phyloP scores from a whole-genome alignment of 2,888 invertebrate species.

The Hartigia nigra region DNA sequence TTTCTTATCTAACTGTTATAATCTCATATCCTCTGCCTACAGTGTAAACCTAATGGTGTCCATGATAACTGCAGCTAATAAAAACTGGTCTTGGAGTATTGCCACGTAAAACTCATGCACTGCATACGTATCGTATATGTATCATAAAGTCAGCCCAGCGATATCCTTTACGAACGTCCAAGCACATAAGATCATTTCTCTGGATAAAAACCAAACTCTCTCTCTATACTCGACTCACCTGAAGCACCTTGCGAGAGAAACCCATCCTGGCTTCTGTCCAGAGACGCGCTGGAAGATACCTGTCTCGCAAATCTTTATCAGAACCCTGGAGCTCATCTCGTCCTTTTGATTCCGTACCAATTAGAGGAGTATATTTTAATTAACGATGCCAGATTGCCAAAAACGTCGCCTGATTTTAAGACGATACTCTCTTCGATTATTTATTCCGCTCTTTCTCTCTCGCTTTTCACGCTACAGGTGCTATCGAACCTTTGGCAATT shows the following conservation, averaged over 20 bases:
- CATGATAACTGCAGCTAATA: neutral
- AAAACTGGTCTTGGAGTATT: neutral
- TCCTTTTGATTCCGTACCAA: neutral
- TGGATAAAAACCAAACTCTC: neutral
- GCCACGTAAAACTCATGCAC: neutral
- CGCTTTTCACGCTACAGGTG: neutral
- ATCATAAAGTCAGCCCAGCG: neutral
- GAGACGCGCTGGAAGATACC: slow-evolving; percentile 39
- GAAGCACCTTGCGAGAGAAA: slow-evolving; percentile 48
- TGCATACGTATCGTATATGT: neutral
- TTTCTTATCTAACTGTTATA: neutral
- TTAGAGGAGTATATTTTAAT: neutral
- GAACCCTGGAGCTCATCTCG: slow-evolving; percentile 50
- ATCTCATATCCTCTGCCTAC: neutral
- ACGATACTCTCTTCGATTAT: neutral
- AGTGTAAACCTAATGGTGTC: neutral
- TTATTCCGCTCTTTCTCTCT: neutral
- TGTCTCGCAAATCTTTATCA: slow-evolving; percentile 50
- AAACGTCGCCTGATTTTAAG: neutral
- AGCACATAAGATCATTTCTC: neutral
- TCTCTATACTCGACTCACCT: slow-evolving; percentile 45
- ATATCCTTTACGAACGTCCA: neutral
- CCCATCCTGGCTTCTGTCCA: slow-evolving; percentile 27
- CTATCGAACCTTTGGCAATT: neutral
- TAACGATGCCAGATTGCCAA: neutral